Conservation (phyloP, 2,888 invertebrate species). For the Watsonalla cultraria region DNA sequence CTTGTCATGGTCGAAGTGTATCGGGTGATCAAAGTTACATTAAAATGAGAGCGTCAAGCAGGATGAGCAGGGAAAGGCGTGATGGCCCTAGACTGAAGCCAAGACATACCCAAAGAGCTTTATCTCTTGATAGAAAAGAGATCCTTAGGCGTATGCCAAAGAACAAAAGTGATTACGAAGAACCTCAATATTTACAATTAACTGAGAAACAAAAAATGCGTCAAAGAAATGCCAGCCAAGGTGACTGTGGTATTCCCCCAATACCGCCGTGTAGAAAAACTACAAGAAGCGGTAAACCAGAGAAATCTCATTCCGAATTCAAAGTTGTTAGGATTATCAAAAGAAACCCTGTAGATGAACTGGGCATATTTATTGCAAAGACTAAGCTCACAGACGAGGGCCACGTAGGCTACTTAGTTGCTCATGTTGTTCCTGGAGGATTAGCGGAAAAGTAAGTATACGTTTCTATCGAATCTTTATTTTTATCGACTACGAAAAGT, state of each 20-base stretch:
- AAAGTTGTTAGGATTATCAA: constrained; percentile 78
- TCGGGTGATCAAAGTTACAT: constrained; percentile 70
- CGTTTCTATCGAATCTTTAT: constrained; percentile 1
- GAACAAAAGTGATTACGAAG: constrained; percentile 52
- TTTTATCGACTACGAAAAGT: no score
- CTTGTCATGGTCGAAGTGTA: constrained; percentile 68
- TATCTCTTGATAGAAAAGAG: constrained; percentile 77
- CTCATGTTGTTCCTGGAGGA: constrained; percentile 84
- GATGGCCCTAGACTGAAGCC: constrained; percentile 52
- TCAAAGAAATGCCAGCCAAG: constrained; percentile 57
- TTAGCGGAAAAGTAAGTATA: constrained; percentile 81
- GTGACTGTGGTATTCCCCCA: constrained; percentile 69
- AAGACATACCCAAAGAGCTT: constrained; percentile 70
- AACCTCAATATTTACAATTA: constrained; percentile 66
- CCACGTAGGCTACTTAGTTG: constrained; percentile 83
- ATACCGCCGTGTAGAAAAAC: constrained; percentile 69
- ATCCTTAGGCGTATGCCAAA: constrained; percentile 72
- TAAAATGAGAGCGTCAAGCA: constrained; percentile 56
- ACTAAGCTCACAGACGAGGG: constrained; percentile 79
- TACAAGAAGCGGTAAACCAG: constrained; percentile 43
- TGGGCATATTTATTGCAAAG: constrained; percentile 86
- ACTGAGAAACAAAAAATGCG: constrained; percentile 74
- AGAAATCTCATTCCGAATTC: constrained; percentile 54
- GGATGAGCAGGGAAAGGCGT: constrained; percentile 62
- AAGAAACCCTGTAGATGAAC: constrained; percentile 78